Evolutionary conservation across 2,113 vertebrate species (phyloP).

Genomic region (Hippoglossus stenolepis): DNA sequence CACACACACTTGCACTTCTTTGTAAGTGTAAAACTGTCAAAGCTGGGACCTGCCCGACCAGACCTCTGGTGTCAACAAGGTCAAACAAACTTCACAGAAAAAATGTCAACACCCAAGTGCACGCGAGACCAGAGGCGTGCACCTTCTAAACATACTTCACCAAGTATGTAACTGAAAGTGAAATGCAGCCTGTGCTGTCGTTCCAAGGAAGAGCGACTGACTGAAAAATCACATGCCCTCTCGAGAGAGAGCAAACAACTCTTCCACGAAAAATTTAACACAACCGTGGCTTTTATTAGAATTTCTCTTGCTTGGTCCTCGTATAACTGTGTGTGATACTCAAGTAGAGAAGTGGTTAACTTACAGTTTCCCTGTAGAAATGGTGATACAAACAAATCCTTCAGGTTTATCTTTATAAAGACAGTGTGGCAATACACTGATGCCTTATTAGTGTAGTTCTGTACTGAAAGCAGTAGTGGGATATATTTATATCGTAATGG

Average conservation of each 20-base stretch:
- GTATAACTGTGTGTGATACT: background rate
- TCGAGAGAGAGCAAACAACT: conserved; percentile 21
- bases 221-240: conserved; percentile 40
- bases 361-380: no score
- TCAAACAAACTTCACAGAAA: conserved; percentile 3
- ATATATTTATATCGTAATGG: background rate
- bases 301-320: conserved; percentile 1
- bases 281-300: conserved; percentile 27
- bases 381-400: no score
- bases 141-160: background rate
- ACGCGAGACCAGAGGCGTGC: background rate
- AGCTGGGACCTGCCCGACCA: background rate
- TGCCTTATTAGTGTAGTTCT: no score
- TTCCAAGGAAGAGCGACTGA: conserved; percentile 13
- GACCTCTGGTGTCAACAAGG: background rate
- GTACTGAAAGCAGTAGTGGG: background rate
- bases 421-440: no score
- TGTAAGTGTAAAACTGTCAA: background rate
- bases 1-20: background rate
- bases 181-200: conserved; percentile 2
- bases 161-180: conserved; percentile 2
- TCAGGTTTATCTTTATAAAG: no score
- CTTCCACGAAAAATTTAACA: conserved; percentile 35
- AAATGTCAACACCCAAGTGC: conserved; percentile 3
- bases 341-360: no score